A percentile compares a stretch with the other conserved stretches of the same genome.
These are phyloP conservation scores for Hyles lineata DNA, from an alignment of 2,888 invertebrate species.

Conservation along the genomic window DNA sequence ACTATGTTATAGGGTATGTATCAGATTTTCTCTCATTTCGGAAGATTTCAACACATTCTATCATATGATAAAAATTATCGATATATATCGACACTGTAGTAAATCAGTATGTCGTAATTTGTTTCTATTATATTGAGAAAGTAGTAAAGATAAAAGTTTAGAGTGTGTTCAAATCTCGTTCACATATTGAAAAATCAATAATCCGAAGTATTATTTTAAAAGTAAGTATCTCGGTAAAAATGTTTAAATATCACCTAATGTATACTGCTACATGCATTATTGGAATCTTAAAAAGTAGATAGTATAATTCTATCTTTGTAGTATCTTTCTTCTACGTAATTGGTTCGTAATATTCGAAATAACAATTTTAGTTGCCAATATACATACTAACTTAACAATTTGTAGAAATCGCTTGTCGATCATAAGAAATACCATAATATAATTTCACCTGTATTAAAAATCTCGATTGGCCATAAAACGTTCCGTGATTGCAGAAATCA, in stretches of 20 bases:
- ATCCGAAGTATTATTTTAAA: neutral
- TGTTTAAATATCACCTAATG: constrained; percentile 20
- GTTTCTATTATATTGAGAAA: neutral
- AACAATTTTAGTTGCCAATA: neutral
- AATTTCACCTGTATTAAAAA: neutral
- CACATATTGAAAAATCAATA: neutral
- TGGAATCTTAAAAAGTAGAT: constrained; percentile 13
- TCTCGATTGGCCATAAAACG: constrained; percentile 54
- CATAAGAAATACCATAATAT: constrained; percentile 3
- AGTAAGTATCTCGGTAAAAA: constrained; percentile 10
- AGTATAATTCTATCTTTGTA: neutral
- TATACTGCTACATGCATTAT: constrained; percentile 23
- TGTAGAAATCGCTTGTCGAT: constrained; percentile 7
- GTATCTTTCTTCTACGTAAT: constrained; percentile 1
- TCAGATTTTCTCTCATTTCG: neutral
- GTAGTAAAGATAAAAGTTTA: neutral
- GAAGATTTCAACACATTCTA: neutral
- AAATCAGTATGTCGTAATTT: neutral
- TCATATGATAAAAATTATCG: neutral
- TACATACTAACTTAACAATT: constrained; percentile 10
- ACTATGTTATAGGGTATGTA: constrained; percentile 94
- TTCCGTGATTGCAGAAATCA: constrained; percentile 89
- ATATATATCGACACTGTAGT: neutral
- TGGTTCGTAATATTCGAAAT: constrained; percentile 8
- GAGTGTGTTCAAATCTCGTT: constrained; percentile 10